phyloP scores from a whole-genome alignment of 2,113 vertebrate genomes.

The Sorex araneus region DNA sequence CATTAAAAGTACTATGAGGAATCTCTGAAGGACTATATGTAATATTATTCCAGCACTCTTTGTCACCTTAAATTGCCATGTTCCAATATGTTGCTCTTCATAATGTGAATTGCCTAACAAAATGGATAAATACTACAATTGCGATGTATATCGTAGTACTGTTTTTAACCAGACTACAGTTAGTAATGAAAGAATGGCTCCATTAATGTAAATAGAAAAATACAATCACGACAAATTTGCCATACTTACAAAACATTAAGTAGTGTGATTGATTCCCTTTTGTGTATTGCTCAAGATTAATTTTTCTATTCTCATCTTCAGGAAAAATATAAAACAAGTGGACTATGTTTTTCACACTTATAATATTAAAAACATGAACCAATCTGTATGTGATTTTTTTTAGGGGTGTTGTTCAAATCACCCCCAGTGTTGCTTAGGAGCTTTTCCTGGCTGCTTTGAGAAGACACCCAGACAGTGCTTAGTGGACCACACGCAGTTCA shows the following conservation, averaged over 20 bases:
- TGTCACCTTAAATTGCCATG: slow-evolving; percentile 82
- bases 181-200: slow-evolving; percentile 62
- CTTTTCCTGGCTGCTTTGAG: too few species aligned
- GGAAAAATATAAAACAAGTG: neutral
- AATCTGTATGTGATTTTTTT: slow-evolving; percentile 14
- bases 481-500: too few species aligned
- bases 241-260: slow-evolving; percentile 66
- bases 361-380: neutral
- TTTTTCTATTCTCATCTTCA: slow-evolving; percentile 43
- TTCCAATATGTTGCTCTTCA: slow-evolving; percentile 79
- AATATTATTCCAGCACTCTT: slow-evolving; percentile 80
- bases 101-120: slow-evolving; percentile 84
- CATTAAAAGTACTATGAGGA: slow-evolving; percentile 83
- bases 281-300: slow-evolving; percentile 53
- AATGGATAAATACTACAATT: slow-evolving; percentile 82
- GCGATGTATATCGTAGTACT: slow-evolving; percentile 72
- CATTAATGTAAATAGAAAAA: slow-evolving; percentile 82
- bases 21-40: slow-evolving; percentile 88
- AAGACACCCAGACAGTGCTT: too few species aligned
- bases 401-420: too few species aligned
- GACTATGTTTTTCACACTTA: neutral
- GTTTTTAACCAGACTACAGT: slow-evolving; percentile 84
- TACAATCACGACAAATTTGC: slow-evolving; percentile 75
- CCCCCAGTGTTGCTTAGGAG: too few species aligned
- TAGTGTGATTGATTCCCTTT: neutral